Percentiles rank a stretch among this genome's conserved stretches.
Evolutionary conservation across 2,888 invertebrate genomes (phyloP).

Genomic region (Athalia rosae): DNA sequence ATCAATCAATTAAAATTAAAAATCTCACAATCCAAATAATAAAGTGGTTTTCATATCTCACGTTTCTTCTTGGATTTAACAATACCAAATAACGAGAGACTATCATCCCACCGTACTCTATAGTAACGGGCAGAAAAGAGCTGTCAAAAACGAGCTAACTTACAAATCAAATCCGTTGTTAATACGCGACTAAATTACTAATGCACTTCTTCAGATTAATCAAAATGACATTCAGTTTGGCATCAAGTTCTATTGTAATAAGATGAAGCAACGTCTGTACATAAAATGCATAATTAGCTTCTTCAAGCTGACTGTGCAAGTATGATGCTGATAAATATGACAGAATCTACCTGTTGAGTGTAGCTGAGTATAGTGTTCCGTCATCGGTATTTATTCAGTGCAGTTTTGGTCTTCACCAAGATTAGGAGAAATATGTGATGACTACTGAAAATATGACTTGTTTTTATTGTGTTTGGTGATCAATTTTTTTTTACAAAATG

Average conservation of each 20-base stretch:
- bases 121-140: no score
- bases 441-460: conserved; percentile 6
- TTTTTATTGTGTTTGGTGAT: not conserved
- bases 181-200: not conserved
- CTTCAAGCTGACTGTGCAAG: not conserved
- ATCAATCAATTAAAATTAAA: conserved; percentile 7
- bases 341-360: conserved; percentile 16
- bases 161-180: not conserved
- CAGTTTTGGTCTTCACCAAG: not conserved
- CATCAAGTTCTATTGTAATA: not conserved
- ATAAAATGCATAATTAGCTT: conserved; percentile 15
- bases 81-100: not conserved
- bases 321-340: conserved; percentile 14
- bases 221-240: not conserved
- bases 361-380: conserved; percentile 1
- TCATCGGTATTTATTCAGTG: conserved; percentile 5
- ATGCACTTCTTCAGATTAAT: not conserved
- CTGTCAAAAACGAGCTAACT: no score
- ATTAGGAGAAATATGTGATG: not conserved
- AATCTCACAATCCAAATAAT: not conserved
- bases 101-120: not conserved
- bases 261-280: not conserved
- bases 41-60: conserved; percentile 2
- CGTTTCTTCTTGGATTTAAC: not conserved
- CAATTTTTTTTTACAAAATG: conserved; percentile 51